Conservation (phyloP, 2,797 vertebrate species). For the Champsocephalus esox region DNA sequence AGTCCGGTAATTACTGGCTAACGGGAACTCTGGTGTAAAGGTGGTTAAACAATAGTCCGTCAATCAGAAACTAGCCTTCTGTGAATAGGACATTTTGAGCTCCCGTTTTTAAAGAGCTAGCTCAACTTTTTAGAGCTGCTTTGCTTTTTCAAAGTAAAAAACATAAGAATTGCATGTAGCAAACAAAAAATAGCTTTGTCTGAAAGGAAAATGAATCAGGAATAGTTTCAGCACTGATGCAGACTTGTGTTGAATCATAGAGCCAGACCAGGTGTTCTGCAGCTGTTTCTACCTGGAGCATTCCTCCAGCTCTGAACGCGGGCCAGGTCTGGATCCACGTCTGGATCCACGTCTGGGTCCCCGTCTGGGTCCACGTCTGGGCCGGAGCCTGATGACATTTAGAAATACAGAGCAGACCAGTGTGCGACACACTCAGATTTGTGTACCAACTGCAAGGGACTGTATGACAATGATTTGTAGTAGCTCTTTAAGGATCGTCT, state of each 20-base stretch:
- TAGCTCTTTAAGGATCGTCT: neutral
- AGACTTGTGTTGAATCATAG: neutral
- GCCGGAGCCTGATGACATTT: neutral
- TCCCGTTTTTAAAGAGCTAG: neutral
- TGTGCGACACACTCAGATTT: neutral
- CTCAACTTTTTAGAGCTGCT: neutral
- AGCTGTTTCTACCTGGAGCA: neutral
- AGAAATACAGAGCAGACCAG: neutral
- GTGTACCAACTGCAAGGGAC: neutral
- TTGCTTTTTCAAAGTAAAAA: conserved; percentile 9
- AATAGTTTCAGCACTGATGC: neutral
- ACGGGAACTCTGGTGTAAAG: neutral
- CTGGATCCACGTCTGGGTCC: neutral
- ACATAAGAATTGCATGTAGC: neutral
- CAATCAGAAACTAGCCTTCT: neutral
- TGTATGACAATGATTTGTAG: neutral
- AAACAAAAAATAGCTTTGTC: neutral
- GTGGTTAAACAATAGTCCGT: neutral
- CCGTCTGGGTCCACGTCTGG: neutral
- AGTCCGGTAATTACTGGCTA: too few relatives aligned
- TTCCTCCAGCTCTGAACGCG: neutral
- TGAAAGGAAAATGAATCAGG: neutral
- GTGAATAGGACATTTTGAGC: neutral
- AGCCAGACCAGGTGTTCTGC: neutral
- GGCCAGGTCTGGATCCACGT: neutral